Percentiles rank a stretch among this genome's conserved stretches.
These are phyloP conservation scores for Perodicticus potto DNA, from an alignment of 2,797 vertebrate species.

Conservation along the genomic window DNA sequence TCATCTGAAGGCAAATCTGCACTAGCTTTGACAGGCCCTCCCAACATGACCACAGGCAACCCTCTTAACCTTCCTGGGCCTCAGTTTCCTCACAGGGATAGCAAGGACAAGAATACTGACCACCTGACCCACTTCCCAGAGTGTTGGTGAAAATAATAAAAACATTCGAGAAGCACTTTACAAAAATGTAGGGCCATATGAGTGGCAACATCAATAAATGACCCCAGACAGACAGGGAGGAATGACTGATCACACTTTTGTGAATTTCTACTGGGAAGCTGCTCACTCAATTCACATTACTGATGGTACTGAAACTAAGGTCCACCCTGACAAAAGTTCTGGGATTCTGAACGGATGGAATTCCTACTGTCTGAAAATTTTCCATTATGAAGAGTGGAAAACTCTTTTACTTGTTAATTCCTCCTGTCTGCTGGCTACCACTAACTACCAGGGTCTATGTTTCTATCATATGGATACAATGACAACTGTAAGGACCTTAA, in stretches of 20 bases:
- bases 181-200: constrained; percentile 18
- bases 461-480: not conserved
- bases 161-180: constrained; percentile 27
- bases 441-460: not conserved
- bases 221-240: not conserved
- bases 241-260: constrained; percentile 14
- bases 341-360: not conserved
- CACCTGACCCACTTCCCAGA: constrained; percentile 45
- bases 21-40: constrained; percentile 23
- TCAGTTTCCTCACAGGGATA: constrained; percentile 60
- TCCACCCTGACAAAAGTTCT: constrained; percentile 6
- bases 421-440: constrained; percentile 9
- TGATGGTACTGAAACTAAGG: constrained; percentile 7
- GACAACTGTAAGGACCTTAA: constrained; percentile 23
- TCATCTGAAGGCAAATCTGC: constrained; percentile 28
- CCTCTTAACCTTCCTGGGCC: constrained; percentile 31
- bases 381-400: not conserved
- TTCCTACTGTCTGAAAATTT: not conserved
- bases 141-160: constrained; percentile 45
- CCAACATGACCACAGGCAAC: not conserved
- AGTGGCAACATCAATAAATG: constrained; percentile 48
- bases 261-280: constrained; percentile 47
- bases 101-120: constrained; percentile 52
- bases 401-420: constrained; percentile 31
- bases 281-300: constrained; percentile 45